Conservation (phyloP, 92 coral and sea anemone genomes). For the Zoanthus gigantus region DNA sequence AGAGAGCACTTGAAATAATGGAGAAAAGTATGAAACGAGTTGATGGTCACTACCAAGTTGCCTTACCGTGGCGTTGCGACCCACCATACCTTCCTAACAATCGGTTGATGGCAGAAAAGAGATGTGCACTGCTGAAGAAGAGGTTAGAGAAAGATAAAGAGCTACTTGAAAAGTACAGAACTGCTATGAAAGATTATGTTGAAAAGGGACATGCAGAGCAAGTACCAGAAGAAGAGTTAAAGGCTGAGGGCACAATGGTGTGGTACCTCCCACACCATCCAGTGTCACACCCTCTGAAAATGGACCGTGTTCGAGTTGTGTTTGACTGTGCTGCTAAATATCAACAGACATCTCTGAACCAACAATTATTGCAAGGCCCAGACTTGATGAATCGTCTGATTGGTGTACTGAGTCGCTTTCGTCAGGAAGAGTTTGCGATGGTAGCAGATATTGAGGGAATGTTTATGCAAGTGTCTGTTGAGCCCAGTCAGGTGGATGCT, state of each 20-base stretch:
- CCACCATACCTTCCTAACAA: constrained; percentile 59
- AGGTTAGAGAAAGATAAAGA: constrained; percentile 52
- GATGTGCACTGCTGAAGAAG: constrained; percentile 51
- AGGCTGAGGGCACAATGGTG: constrained; percentile 28
- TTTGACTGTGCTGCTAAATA: constrained; percentile 31
- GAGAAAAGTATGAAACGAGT: constrained; percentile 43
- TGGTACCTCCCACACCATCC: constrained; percentile 67
- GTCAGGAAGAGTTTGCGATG: constrained; percentile 38
- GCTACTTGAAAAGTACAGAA: constrained; percentile 58
- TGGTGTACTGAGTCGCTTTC: constrained; percentile 53
- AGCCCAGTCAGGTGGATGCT: constrained; percentile 13
- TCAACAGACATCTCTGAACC: constrained; percentile 42
- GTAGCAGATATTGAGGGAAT: constrained; percentile 54
- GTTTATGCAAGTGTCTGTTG: constrained; percentile 52
- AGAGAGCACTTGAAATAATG: constrained; percentile 63
- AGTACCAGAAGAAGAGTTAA: constrained; percentile 4
- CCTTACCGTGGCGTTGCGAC: constrained; percentile 66
- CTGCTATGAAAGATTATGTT: constrained; percentile 55
- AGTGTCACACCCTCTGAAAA: background rate
- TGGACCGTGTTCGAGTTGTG: background rate
- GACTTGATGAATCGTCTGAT: constrained; percentile 46
- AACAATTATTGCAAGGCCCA: constrained; percentile 49
- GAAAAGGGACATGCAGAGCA: background rate
- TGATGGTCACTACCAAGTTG: constrained; percentile 60
- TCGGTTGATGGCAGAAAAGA: constrained; percentile 54